Conservation (phyloP, 1,140 invertebrate genomes). For the Drosophila pachea region DNA sequence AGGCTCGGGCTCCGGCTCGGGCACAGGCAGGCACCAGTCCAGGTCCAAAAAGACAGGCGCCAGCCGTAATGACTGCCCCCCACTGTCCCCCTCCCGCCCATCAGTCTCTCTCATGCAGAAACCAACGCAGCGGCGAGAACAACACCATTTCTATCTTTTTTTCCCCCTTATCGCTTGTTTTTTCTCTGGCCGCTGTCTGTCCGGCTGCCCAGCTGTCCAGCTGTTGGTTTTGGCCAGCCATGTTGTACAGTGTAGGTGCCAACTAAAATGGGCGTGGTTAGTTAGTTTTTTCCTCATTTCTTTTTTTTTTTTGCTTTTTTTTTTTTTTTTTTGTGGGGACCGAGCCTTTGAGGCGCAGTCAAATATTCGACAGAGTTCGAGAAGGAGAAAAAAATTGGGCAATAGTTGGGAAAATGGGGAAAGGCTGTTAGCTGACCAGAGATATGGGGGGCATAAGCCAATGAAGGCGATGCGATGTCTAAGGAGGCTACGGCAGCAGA, state of each 20-base stretch:
- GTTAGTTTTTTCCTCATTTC: not conserved
- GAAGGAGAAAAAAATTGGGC: not conserved
- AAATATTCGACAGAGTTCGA: not conserved
- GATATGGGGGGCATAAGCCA: not conserved
- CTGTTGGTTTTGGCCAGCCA: conserved; percentile 3
- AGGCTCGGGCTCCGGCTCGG: conserved; percentile 2
- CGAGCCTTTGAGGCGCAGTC: conserved; percentile 10
- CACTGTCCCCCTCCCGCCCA: not conserved
- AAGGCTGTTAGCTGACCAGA: too few relatives aligned
- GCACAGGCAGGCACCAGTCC: too few relatives aligned
- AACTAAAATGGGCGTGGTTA: conserved; percentile 38
- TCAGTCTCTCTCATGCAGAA: not conserved
- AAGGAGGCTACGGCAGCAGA: too few relatives aligned
- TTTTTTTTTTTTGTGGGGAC: not conserved
- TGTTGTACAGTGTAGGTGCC: conserved; percentile 33
- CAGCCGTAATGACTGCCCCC: conserved; percentile 31
- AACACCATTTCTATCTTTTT: conserved; percentile 9
- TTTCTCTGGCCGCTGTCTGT: conserved; percentile 3
- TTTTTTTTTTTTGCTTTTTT: too few relatives aligned
- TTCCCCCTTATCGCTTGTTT: conserved; percentile 7
- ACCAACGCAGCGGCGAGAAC: conserved; percentile 5
- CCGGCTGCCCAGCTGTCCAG: not conserved
- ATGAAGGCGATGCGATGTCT: too few relatives aligned
- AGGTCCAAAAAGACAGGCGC: conserved; percentile 22
- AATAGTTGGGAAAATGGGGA: not conserved